Conservation (phyloP, 2,888 invertebrate genomes). For the Polydrusus tereticollis region DNA sequence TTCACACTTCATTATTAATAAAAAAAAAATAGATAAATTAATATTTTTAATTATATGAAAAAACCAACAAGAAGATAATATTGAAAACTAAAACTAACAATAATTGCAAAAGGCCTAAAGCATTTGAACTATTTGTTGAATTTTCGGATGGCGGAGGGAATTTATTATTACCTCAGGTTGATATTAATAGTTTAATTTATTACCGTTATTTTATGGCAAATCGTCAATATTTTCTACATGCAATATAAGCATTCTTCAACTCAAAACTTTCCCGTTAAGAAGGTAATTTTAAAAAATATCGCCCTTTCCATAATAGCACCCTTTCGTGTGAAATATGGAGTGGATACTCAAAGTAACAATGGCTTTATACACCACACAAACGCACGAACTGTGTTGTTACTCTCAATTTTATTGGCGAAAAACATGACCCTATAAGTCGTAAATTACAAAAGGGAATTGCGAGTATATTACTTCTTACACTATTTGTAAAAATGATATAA, state of each 20-base stretch:
- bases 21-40: too few species aligned
- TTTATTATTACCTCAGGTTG: too few species aligned
- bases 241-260: background rate
- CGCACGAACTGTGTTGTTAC: slow-evolving; percentile 35
- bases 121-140: too few species aligned
- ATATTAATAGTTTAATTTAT: too few species aligned
- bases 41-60: too few species aligned
- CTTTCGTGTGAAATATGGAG: slow-evolving; percentile 38
- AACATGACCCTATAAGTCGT: slow-evolving; percentile 22
- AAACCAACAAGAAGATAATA: too few species aligned
- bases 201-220: too few species aligned
- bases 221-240: background rate
- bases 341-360: slow-evolving; percentile 37
- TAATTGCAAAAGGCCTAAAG: too few species aligned
- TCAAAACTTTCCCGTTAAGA: background rate
- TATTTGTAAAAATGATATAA: background rate
- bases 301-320: slow-evolving; percentile 26
- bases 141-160: too few species aligned
- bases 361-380: slow-evolving; percentile 28
- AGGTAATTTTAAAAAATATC: slow-evolving; percentile 1
- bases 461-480: too few species aligned
- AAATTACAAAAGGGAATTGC: slow-evolving; percentile 19
- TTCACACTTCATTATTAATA: too few species aligned
- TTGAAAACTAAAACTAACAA: too few species aligned
- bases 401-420: slow-evolving; percentile 27